Percentiles rank a stretch among this genome's conserved stretches.
Evolutionary conservation across 2,888 invertebrate genomes (phyloP).

Genomic region (Ochlodes sylvanus): DNA sequence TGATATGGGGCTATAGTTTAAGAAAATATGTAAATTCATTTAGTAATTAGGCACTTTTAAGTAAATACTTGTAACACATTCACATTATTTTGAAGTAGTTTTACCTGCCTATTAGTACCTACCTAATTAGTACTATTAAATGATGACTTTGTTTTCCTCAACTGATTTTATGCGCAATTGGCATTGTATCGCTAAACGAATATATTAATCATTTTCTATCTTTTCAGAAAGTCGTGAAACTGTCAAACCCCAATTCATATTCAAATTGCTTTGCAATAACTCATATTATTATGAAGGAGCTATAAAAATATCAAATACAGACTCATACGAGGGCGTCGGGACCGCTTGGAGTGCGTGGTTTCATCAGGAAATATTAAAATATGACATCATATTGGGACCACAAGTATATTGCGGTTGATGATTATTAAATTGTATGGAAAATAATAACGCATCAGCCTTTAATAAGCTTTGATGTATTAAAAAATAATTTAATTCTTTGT

Average conservation of each 20-base stretch:
- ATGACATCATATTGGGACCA: constrained; percentile 61
- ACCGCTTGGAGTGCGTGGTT: constrained; percentile 53
- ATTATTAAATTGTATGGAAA: background rate
- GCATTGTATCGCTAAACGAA: constrained; percentile 5
- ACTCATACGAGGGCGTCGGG: constrained; percentile 51
- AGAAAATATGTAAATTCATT: no score
- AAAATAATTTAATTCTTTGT: no score
- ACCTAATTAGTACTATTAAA: no score
- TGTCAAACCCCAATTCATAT: constrained; percentile 75
- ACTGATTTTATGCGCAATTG: background rate
- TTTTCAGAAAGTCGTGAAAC: constrained; percentile 63
- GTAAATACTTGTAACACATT: no score
- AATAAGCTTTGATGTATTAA: no score
- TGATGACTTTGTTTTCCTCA: background rate
- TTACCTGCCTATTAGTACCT: no score
- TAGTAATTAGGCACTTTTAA: no score
- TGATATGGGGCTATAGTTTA: no score
- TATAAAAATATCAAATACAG: constrained; percentile 82
- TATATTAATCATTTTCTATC: constrained; percentile 49
- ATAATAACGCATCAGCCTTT: no score
- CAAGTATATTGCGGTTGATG: constrained; percentile 31
- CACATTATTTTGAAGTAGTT: no score
- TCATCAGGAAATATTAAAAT: constrained; percentile 68
- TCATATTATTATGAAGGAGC: constrained; percentile 74
- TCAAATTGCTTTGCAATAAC: constrained; percentile 76